Conservation (phyloP, 2,113 vertebrate genomes). For the Microcebus lehilahytsara region DNA sequence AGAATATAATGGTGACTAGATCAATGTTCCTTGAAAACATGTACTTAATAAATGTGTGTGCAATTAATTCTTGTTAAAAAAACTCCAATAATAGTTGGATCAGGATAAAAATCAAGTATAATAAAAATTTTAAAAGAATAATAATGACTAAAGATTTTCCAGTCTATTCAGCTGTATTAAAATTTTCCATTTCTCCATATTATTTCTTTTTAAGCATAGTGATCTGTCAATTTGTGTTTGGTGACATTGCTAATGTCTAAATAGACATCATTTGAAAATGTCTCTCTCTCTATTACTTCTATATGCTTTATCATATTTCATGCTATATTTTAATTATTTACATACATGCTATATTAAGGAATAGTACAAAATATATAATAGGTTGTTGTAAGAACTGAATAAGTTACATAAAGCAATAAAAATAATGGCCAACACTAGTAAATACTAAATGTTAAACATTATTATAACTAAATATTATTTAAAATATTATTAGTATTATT, state of each 20-base stretch:
- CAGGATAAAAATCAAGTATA: constrained; percentile 13
- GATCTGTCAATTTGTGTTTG: neutral
- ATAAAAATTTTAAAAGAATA: neutral
- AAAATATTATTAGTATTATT: neutral
- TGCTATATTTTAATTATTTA: constrained; percentile 10
- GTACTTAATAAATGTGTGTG: neutral
- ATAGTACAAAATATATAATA: neutral
- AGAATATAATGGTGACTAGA: neutral
- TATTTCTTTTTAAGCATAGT: neutral
- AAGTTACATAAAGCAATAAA: neutral
- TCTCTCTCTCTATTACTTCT: neutral
- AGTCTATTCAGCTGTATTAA: neutral
- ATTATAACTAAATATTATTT: constrained; percentile 23
- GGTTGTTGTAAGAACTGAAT: neutral
- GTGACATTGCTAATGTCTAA: neutral
- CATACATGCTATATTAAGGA: neutral
- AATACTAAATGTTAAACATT: neutral
- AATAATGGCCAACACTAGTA: neutral
- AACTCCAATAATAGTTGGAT: neutral
- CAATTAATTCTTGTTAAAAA: neutral
- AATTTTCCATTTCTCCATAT: neutral
- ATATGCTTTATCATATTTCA: neutral
- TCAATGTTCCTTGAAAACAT: neutral
- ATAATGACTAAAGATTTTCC: neutral
- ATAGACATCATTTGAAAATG: constrained; percentile 14